Base-by-base conservation (phyloP, 30 jellyfish, hydroid and myxozoan genomes). In the Rhopilema esculentum region DNA sequence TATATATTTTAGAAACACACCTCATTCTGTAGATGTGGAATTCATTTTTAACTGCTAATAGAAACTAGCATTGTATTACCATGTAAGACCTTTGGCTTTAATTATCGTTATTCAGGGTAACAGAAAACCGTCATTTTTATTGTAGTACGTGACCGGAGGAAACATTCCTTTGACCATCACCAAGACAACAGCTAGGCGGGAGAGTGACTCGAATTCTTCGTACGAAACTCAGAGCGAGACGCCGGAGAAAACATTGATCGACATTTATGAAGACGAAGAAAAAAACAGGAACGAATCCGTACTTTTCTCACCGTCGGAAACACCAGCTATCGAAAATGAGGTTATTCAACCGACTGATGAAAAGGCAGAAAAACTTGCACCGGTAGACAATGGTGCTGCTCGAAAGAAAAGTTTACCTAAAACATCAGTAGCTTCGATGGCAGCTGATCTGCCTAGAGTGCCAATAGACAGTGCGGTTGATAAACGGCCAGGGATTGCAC, bases 101-200 rank as follows among this genome's bases (percentile, higher is more conserved):
- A 6, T n/a, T 69, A 27, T 26, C 27, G 51, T 16, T 12, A 18
- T 8, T 22, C 62, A 40, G 20, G 63, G 23, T 23, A 21, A 18
- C 9, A 19, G 15, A 51, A 76, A n/a, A 4, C 16, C 21, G 25
- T 68, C 16, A 12, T 66, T 75, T 66, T 28, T 28, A 1, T 82
- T 70, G 22, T 80, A 91, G 97, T 91, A 26, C 65, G 97, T 91
- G 2, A 21, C 87, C 64, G 97, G 97, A 25, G 89, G 92, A 25
- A 65, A 66, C 19, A 61, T 73, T 8, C 97, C 97, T 12, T 53
- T 91, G 32, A 62, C 4, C 1, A 50, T 65, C 2, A 32, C 82
- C 25, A 77, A 62, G 7, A 65, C 69, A 26, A 27, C 84, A 15
- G 90, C 23, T 1, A 31, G 62, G 0, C 78, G 26, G 8, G 75